These are phyloP conservation scores for Reticulitermes lucifugus DNA, from an alignment of 2,888 invertebrate species.

Conservation along the genomic window DNA sequence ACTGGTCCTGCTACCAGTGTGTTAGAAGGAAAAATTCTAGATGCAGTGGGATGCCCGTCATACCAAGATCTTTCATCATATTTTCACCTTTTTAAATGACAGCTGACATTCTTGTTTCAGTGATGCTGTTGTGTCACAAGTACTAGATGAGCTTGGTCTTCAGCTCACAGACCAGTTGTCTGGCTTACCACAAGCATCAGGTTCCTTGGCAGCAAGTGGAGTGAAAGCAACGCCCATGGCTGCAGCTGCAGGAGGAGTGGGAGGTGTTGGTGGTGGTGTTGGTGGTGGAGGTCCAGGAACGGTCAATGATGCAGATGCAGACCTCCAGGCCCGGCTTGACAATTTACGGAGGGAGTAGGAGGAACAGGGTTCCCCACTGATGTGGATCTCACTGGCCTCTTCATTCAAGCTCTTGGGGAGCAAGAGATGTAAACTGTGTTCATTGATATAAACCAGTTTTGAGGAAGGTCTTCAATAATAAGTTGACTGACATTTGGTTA, in stretches of 20 bases:
- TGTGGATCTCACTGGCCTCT: not conserved
- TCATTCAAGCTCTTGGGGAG: not conserved
- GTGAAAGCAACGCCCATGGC: slow-evolving; percentile 74
- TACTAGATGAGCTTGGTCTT: slow-evolving; percentile 96
- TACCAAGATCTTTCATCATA: not conserved
- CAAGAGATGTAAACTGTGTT: not conserved
- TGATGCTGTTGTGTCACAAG: slow-evolving; percentile 95
- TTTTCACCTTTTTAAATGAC: not conserved
- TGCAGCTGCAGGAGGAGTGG: slow-evolving; percentile 62
- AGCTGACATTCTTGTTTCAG: slow-evolving; percentile 66
- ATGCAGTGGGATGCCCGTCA: not conserved
- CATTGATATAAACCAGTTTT: no score
- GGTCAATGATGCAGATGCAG: slow-evolving; percentile 92
- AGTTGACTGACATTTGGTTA: no score
- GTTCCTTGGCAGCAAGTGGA: slow-evolving; percentile 67
- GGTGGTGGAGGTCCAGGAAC: slow-evolving; percentile 65
- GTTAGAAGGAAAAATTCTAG: no score
- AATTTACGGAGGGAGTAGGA: slow-evolving; percentile 88
- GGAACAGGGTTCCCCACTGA: not conserved
- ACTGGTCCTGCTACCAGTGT: no score
- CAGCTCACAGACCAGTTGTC: slow-evolving; percentile 94
- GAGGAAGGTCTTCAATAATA: no score
- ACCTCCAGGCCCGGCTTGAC: slow-evolving; percentile 95
- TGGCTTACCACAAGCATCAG: slow-evolving; percentile 81
- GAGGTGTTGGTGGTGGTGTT: slow-evolving; percentile 62